A percentile compares a stretch with the other conserved stretches of the same genome.
Evolutionary conservation across 2,888 invertebrate species (phyloP).

Genomic region (Chouioia cunea): DNA sequence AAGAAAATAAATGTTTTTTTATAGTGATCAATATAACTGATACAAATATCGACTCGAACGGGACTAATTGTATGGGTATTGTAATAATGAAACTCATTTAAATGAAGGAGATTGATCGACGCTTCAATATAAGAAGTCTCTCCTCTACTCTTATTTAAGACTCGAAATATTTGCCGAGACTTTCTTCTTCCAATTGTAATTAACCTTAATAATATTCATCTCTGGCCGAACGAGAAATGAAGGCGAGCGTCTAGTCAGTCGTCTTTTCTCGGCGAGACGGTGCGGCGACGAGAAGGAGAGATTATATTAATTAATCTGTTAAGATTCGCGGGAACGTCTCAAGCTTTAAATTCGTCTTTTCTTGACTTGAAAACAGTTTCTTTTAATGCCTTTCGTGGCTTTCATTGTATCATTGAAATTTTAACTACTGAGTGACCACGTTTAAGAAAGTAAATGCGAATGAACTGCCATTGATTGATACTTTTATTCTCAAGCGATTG

Average conservation of each 20-base stretch:
- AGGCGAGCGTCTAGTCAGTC: slow-evolving; percentile 24
- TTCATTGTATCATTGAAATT: not conserved
- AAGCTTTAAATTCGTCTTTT: slow-evolving; percentile 22
- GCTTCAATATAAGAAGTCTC: slow-evolving; percentile 16
- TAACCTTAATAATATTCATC: slow-evolving; percentile 64
- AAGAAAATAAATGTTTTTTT: too few relatives aligned
- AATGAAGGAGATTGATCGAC: slow-evolving; percentile 47
- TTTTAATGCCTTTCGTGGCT: slow-evolving; percentile 27
- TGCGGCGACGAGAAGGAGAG: slow-evolving; percentile 34
- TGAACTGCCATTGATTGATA: too few relatives aligned
- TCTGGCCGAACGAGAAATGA: slow-evolving; percentile 40
- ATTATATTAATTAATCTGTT: slow-evolving; percentile 63
- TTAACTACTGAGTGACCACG: too few relatives aligned
- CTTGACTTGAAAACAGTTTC: slow-evolving; percentile 21
- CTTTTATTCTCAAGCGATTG: too few relatives aligned
- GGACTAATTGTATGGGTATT: slow-evolving; percentile 16
- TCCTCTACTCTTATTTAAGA: slow-evolving; percentile 41
- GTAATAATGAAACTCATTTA: slow-evolving; percentile 38
- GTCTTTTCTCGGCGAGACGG: slow-evolving; percentile 7
- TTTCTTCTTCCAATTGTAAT: slow-evolving; percentile 59
- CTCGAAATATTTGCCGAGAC: slow-evolving; percentile 59
- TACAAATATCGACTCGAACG: slow-evolving; percentile 8
- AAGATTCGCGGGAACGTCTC: slow-evolving; percentile 39
- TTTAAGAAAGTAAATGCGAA: not conserved
- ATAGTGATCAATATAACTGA: not conserved